Conservation (phyloP, 1,140 invertebrate genomes). For the Heliconius hermathena region DNA sequence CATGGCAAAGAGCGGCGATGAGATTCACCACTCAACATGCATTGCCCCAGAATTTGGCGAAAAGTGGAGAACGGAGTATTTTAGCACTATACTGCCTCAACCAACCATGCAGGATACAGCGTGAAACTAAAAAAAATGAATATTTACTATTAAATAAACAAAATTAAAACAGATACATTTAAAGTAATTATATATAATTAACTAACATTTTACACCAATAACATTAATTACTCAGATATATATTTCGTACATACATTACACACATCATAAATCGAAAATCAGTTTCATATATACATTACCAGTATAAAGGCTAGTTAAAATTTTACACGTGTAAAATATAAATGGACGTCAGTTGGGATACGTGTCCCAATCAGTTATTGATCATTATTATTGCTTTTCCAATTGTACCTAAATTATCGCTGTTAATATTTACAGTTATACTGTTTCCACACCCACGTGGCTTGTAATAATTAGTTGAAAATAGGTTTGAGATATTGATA, state of each 20-base stretch:
- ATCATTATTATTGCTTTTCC: neutral
- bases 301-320: constrained; percentile 4
- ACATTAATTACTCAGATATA: neutral
- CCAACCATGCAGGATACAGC: no score
- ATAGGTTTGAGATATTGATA: neutral
- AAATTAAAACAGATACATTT: no score
- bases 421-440: neutral
- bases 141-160: no score
- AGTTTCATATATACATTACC: neutral
- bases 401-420: neutral
- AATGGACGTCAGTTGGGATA: constrained; percentile 1
- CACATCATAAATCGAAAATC: neutral
- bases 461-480: neutral
- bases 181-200: neutral
- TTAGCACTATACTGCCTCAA: no score
- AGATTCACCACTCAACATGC: no score
- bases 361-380: neutral
- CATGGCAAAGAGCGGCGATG: no score
- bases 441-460: neutral
- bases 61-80: no score
- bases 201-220: neutral
- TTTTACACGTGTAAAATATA: constrained; percentile 13
- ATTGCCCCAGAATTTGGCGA: no score
- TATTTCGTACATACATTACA: neutral
- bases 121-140: no score